These are phyloP conservation scores for Choreutis nemorana DNA, from an alignment of 2,888 invertebrate genomes.

Conservation along the genomic window DNA sequence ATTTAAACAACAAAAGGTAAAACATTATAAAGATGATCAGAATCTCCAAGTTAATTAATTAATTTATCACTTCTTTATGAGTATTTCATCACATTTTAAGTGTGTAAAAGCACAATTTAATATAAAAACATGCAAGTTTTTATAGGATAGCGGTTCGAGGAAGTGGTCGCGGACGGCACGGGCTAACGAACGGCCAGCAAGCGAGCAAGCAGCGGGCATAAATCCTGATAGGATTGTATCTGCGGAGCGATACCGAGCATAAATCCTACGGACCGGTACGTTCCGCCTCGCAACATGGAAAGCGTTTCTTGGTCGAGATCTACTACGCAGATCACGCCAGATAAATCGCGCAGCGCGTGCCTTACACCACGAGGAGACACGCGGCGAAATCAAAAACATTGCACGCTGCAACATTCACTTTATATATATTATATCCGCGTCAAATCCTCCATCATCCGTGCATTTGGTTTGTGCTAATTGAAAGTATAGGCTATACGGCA, in stretches of 20 bases:
- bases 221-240: conserved; percentile 30
- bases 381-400: conserved; percentile 20
- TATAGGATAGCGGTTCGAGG: conserved; percentile 8
- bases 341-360: conserved; percentile 29
- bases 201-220: conserved; percentile 16
- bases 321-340: conserved; percentile 31
- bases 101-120: conserved; percentile 14
- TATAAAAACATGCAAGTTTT: no score
- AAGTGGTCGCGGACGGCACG: conserved; percentile 9
- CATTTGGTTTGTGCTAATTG: no score
- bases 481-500: no score
- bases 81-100: no score
- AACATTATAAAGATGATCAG: conserved; percentile 17
- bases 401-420: conserved; percentile 4
- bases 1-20: conserved; percentile 25
- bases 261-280: conserved; percentile 27
- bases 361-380: conserved; percentile 18
- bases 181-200: conserved; percentile 17
- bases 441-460: no score
- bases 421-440: no score
- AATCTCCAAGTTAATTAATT: not conserved
- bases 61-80: no score
- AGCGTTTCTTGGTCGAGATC: conserved; percentile 42
- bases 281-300: conserved; percentile 49
- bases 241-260: conserved; percentile 25